These are phyloP conservation scores for Tineola bisselliella DNA, from an alignment of 2,888 invertebrate species.

Conservation along the genomic window DNA sequence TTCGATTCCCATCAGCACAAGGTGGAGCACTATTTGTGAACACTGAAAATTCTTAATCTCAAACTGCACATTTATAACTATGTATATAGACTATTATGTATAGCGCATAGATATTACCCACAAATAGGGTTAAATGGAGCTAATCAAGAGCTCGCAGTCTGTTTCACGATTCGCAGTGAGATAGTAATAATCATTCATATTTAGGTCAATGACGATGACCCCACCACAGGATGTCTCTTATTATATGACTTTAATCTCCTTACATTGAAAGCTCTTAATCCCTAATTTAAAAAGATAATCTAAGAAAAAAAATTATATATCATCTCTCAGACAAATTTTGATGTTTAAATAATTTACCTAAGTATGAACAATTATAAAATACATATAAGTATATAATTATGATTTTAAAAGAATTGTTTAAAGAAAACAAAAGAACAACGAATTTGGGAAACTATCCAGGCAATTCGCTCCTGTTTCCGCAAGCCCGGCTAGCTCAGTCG, in stretches of 20 bases:
- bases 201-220: constrained; percentile 46
- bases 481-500: constrained; percentile 70
- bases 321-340: no score
- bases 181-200: constrained; percentile 23
- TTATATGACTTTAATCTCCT: constrained; percentile 15
- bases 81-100: background rate
- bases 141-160: constrained; percentile 4
- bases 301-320: no score
- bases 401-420: no score
- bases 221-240: constrained; percentile 25
- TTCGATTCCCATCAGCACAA: no score
- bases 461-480: constrained; percentile 1
- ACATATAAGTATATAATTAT: no score
- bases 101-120: background rate
- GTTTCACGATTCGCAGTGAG: constrained; percentile 8
- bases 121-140: constrained; percentile 11
- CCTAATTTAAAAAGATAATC: no score
- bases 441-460: background rate
- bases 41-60: no score
- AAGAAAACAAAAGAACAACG: background rate
- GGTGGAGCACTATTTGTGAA: no score
- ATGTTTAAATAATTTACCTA: no score
- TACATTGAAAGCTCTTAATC: no score
- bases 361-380: no score
- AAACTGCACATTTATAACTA: background rate